Evolutionary conservation across 1,140 invertebrate genomes (phyloP), one percentile per base, ranked within the genome.

Genomic region (Lutraria rhynchaena): DNA sequence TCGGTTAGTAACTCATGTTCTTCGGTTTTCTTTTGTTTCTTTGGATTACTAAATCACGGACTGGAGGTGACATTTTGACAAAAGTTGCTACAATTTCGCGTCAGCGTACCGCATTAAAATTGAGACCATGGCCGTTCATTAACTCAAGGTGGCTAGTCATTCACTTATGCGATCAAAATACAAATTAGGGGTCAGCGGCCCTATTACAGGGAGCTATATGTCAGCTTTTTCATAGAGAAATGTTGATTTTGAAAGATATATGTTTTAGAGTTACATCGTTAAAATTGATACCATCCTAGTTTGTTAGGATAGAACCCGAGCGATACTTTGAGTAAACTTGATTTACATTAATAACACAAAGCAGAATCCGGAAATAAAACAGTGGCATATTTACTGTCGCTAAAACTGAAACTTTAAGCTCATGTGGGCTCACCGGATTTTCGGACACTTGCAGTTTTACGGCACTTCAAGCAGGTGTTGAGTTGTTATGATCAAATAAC

Each of bases 161-260:
- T 51, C 35, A 46, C 22, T 3, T 27, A 11, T 27, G 63, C 44
- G 63, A 67, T 67, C 44, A 46, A 67, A 67, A 67, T 67, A 37
- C 63, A 67, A 67, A 67, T 67, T 67, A 67, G 63, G 63, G 63
- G 63, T 67, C 63, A 67, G 63, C 63, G 41, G 63, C 63, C 63
- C 49, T 67, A 49, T 67, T 67, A 67, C 27, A 46, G 63, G 33
- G 37, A 19, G 44, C 44, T 49, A 41, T 22, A 15, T 67, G 63
- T 46, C 63, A 67, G 41, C 19, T 67, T 46, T 31, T 67, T 67
- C 49, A 27, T 9, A 41, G 22, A 46, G 3, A 67, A 67, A 41
- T 67, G 63, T 67, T 67, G 44, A 46, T 67, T 67, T 67, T 67
- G 63, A 46, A 67, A 67, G 63, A 67, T 67, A 67, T 67, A 67